Conservation (phyloP, 2,113 vertebrate species). For the Tetraodon nigroviridis region DNA sequence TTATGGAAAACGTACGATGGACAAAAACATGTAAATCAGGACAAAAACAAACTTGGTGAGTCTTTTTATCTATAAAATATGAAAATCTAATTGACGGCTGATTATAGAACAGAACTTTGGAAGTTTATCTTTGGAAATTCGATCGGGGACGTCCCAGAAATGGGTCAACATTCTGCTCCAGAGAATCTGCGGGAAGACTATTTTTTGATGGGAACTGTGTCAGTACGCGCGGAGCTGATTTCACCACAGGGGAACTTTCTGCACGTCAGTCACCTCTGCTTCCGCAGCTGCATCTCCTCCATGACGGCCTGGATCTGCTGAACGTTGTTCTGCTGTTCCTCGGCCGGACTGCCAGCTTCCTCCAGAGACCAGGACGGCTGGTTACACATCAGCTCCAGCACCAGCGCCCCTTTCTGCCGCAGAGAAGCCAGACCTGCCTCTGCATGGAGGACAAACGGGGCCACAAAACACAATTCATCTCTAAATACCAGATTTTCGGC, state of each 20-base stretch:
- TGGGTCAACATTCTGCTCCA: too few relatives aligned
- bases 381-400: conserved; percentile 92
- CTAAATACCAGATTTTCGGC: background rate
- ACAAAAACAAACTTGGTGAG: too few relatives aligned
- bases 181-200: too few relatives aligned
- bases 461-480: too few relatives aligned
- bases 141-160: too few relatives aligned
- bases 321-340: conserved; percentile 90
- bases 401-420: conserved; percentile 88
- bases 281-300: conserved; percentile 98
- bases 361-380: conserved; percentile 84
- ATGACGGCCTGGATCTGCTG: conserved; percentile 94
- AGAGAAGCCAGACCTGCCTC: conserved; percentile 79
- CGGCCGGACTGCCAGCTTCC: conserved; percentile 83
- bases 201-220: too few relatives aligned
- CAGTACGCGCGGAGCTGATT: too few relatives aligned
- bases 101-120: background rate
- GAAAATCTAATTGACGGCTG: background rate
- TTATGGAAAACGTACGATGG: too few relatives aligned
- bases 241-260: too few relatives aligned
- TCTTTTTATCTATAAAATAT: too few relatives aligned
- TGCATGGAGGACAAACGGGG: conserved; percentile 16
- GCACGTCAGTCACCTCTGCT: conserved; percentile 80
- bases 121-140: too few relatives aligned
- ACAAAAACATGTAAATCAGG: too few relatives aligned